A percentile compares a stretch with the other conserved stretches of the same genome.
phyloP scores from a whole-genome alignment of 2,797 vertebrate genomes.

The Paratrypauchen microcephalus region DNA sequence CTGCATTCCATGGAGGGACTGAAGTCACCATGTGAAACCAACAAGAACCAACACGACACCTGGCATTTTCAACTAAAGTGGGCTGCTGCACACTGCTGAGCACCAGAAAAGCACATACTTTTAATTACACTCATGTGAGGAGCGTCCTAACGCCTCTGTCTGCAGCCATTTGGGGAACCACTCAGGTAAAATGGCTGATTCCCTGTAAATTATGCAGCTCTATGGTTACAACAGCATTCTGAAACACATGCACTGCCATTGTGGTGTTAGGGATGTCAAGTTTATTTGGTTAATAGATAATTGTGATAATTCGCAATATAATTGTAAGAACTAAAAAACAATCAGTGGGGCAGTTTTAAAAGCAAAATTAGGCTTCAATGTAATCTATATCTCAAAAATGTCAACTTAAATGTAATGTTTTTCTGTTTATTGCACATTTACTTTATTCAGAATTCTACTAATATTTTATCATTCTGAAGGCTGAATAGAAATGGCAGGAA shows the following conservation, averaged over 20 bases:
- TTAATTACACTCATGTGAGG: conserved; percentile 61
- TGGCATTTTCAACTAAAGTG: conserved; percentile 72
- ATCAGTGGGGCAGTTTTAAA: background rate
- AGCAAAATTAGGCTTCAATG: background rate
- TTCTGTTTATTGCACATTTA: background rate
- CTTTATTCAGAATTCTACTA: no score
- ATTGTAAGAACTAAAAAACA: background rate
- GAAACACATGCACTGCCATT: background rate
- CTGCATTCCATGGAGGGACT: conserved; percentile 63
- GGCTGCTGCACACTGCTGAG: conserved; percentile 69
- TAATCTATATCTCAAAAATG: background rate
- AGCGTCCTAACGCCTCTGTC: conserved; percentile 20
- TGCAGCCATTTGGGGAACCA: background rate
- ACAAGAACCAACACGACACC: conserved; percentile 78
- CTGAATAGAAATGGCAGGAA: background rate
- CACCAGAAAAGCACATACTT: conserved; percentile 48
- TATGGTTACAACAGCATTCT: background rate
- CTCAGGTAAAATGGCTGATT: conserved; percentile 6
- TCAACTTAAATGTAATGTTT: background rate
- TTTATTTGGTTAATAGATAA: background rate
- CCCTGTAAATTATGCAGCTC: background rate
- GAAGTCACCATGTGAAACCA: conserved; percentile 73
- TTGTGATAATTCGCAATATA: background rate
- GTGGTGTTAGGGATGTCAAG: background rate
- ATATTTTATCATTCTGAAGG: background rate